Base-by-base conservation (phyloP, 23 tunicate genomes). In the Aplidium turbinatum region DNA sequence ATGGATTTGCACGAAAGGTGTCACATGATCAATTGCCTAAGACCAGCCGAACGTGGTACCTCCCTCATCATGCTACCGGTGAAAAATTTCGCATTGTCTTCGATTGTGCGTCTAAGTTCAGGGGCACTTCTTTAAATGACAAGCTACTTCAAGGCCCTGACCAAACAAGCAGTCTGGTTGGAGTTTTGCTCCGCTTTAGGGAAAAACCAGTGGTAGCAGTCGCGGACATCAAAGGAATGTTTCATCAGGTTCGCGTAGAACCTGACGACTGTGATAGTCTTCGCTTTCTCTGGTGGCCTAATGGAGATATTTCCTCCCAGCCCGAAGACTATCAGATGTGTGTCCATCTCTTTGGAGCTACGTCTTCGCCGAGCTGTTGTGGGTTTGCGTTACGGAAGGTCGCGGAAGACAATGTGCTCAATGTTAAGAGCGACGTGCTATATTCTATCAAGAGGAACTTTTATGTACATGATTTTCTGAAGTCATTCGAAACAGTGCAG, bases 201-300 rank as follows among this genome's bases (percentile, higher is more conserved):
- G 23, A 22, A 25, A 4, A 62, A 3, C 56, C 56, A 22, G 45
- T 76, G 16, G 82, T 72, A 21, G n/a, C 62, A 16, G 45, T 39
- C 9, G 73, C 34, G 7, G 73, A 66, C 29, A 66, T 66, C 4
- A 19, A 38, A 5, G 29, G 29, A 16, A 74, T 74, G 79, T 74
- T 74, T 25, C 67, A 74, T 30, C 66, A 74, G 26, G 68, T 57
- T 4, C 6, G 21, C 11, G 79, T 74, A 27, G 31, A 74, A 5
- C 68, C 47, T 20, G 31, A n/a, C 4, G 79, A 74, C 48, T 36
- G 58, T 7, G 4, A 58, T 19, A 68, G 27, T 20, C 35, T 76
- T n/a, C 22, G 72, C 28, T 76, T 76, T 42, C 31, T 76, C 25
- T 76, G 82, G 82, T 62, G 82, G 82, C 70, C 56, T 1, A 57